phyloP scores from a whole-genome alignment of 2,888 invertebrate genomes.

The Muschampia plurimacula region DNA sequence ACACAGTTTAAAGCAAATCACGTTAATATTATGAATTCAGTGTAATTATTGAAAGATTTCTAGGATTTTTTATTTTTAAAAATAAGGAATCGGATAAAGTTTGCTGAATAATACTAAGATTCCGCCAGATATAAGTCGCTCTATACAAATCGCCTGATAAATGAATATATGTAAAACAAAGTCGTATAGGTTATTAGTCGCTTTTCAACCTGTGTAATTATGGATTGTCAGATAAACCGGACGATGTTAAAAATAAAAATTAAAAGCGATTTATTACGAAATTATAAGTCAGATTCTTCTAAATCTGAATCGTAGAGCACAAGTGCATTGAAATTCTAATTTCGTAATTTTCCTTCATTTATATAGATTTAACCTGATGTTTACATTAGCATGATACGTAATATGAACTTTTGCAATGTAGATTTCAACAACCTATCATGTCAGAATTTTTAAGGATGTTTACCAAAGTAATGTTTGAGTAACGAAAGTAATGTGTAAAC shows the following conservation, averaged over 20 bases:
- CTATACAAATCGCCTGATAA: too few species aligned
- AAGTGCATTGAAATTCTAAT: background rate
- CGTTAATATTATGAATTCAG: too few species aligned
- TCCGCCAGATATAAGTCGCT: too few species aligned
- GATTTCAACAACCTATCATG: background rate
- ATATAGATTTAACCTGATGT: background rate
- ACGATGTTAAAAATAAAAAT: background rate
- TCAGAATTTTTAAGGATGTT: conserved; percentile 2
- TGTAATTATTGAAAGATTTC: too few species aligned
- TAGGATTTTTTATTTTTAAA: too few species aligned
- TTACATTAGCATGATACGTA: background rate
- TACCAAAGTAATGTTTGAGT: background rate
- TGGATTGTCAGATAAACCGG: too few species aligned
- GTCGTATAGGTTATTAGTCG: too few species aligned
- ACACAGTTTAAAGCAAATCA: too few species aligned
- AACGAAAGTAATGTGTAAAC: background rate
- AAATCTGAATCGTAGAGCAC: background rate
- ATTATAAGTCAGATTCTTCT: background rate
- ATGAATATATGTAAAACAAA: too few species aligned
- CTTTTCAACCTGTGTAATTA: too few species aligned
- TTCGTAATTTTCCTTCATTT: background rate
- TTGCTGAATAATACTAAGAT: too few species aligned
- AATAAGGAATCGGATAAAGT: too few species aligned
- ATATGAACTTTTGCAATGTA: conserved; percentile 2
- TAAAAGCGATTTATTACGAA: background rate